Conservation (phyloP, 2,888 invertebrate genomes). For the Ctena decussata region DNA sequence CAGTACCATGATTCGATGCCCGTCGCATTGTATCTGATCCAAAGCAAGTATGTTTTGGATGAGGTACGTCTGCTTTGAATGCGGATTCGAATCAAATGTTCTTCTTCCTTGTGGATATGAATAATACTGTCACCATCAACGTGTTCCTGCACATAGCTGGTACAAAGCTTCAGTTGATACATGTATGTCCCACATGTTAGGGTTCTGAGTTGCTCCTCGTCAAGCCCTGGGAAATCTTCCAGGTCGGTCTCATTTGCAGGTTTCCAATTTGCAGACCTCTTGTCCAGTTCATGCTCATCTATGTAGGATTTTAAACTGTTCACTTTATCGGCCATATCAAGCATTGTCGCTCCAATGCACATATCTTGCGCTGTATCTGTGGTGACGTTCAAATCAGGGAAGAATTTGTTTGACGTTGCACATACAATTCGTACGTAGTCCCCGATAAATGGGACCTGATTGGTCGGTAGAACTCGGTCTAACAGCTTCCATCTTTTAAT, state of each 20-base stretch:
- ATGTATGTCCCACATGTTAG: neutral
- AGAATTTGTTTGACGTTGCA: conserved; percentile 38
- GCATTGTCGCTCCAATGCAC: too few relatives aligned
- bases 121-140: neutral
- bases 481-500: conserved; percentile 50
- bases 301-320: too few relatives aligned
- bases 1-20: conserved; percentile 32
- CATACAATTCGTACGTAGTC: conserved; percentile 55
- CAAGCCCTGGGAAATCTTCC: neutral
- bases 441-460: conserved; percentile 53
- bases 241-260: neutral
- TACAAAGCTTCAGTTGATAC: neutral
- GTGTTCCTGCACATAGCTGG: neutral
- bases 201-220: neutral
- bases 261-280: too few relatives aligned
- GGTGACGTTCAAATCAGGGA: too few relatives aligned
- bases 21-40: neutral
- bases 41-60: neutral
- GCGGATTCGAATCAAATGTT: neutral
- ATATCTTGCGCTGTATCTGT: too few relatives aligned
- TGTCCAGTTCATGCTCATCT: too few relatives aligned
- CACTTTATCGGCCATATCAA: too few relatives aligned
- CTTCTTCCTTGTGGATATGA: neutral
- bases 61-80: neutral
- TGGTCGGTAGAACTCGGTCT: conserved; percentile 37